Percentiles rank a stretch among this genome's conserved stretches.
These are phyloP conservation scores for Peromyscus eremicus DNA, from an alignment of 2,797 vertebrate genomes.

Conservation along the genomic window DNA sequence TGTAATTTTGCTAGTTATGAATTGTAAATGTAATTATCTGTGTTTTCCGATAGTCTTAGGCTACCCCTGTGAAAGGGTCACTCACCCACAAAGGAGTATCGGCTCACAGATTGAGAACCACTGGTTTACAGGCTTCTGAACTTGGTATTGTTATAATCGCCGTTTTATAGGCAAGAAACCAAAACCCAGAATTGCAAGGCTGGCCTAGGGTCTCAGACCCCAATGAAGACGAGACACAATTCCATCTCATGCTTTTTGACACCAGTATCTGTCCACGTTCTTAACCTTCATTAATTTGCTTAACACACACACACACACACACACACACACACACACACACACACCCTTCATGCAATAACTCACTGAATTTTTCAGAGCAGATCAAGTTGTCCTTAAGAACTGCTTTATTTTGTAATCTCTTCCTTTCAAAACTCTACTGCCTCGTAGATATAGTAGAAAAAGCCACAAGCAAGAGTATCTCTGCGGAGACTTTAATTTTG, in stretches of 20 bases:
- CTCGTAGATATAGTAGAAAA: neutral
- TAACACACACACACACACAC: neutral
- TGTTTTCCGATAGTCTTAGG: neutral
- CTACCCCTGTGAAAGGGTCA: neutral
- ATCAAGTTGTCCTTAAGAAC: neutral
- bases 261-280: neutral
- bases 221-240: neutral
- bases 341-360: neutral
- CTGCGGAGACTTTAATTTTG: constrained; percentile 55
- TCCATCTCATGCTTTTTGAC: neutral
- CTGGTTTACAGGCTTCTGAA: neutral
- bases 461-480: neutral
- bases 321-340: neutral
- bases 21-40: neutral
- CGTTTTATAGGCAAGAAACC: constrained; percentile 13
- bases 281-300: neutral
- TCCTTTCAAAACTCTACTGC: constrained; percentile 20
- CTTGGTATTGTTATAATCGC: neutral
- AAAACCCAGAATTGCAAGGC: neutral
- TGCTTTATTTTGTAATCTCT: constrained; percentile 29
- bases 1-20: neutral
- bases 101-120: neutral
- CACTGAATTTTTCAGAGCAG: neutral
- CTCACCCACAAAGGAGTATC: neutral
- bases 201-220: neutral